Evolutionary conservation across 2,888 invertebrate species (phyloP), one percentile per base, ranked within the genome.

Genomic region (Rhagonycha fulva): DNA sequence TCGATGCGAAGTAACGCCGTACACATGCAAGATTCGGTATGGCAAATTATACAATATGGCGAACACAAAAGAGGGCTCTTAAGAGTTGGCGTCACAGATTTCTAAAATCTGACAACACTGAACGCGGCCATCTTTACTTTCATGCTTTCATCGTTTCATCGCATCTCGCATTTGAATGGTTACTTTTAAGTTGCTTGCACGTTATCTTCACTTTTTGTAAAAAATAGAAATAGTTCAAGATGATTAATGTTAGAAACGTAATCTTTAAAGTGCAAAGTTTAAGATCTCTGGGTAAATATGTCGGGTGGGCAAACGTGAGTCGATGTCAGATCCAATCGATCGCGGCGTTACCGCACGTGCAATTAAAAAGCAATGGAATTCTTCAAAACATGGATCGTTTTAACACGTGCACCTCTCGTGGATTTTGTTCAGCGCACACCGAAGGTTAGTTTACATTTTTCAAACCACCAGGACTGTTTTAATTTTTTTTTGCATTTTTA

Each of bases 241-340:
- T 94, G 94, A 94, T 93, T 87, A 91, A 91, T 81, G 88, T 94
- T 82, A 90, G 92, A 32, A 92, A 91, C 87, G 90, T 90, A 62
- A 90, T 92, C 9, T 87, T 92, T 75, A 90, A 92, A 80, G 82
- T 89, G 3, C 83, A 81, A 75, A 81, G 80, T 30, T 74, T 86
- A 28, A 83, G 82, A 75, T 70, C 82, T 11, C 75, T 87, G 28
- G 76, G 86, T 4, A 86, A 85, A 76, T 86, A 84, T 77, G 10
- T 78, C 83, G 66, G 82, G 83, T 24, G 84, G 47, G 47, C 47
- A 0, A 47, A 47, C 94, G 83, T 94, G 94, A 94, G 92, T 93
- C 90, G 92, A 94, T 92, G 93, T 89, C 81, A 89, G 88, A 80
- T 86, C 84, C 71, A 81, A 83, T 62, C 76, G 3, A n/a, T 30